phyloP scores from a whole-genome alignment of 1,140 invertebrate species.

The Meloidogyne floridensis region DNA sequence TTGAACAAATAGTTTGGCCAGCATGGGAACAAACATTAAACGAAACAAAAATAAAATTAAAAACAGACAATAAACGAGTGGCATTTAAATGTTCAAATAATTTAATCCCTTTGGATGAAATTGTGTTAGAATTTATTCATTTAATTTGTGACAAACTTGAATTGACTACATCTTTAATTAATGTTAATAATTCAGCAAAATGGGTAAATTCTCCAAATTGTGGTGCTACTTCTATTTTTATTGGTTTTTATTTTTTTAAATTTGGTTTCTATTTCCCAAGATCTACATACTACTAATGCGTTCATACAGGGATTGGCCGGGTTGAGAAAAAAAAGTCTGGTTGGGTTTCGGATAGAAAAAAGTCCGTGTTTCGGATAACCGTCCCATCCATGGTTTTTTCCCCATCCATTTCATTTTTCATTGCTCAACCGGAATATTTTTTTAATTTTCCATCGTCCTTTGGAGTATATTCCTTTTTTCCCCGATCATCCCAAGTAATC shows the following conservation, averaged over 20 bases:
- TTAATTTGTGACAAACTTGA: conserved; percentile 30
- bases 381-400: no score
- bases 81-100: conserved; percentile 12
- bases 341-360: no score
- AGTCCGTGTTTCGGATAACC: no score
- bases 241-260: conserved; percentile 21
- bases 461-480: not conserved
- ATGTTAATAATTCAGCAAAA: conserved; percentile 13
- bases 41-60: conserved; percentile 11
- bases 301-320: no score
- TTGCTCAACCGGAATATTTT: no score
- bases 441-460: no score
- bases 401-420: no score
- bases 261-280: not conserved
- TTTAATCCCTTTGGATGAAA: not conserved
- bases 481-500: no score
- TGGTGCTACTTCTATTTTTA: conserved; percentile 45
- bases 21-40: conserved; percentile 34
- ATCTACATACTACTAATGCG: no score
- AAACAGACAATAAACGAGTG: not conserved
- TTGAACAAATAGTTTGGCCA: conserved; percentile 49
- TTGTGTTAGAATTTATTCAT: conserved; percentile 21
- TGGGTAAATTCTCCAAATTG: conserved; percentile 39
- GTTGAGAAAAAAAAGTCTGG: no score
- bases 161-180: conserved; percentile 4